Percentiles rank a stretch among this genome's conserved stretches.
phyloP scores from a whole-genome alignment of 2,888 invertebrate genomes.

The Drosophila yooni region DNA sequence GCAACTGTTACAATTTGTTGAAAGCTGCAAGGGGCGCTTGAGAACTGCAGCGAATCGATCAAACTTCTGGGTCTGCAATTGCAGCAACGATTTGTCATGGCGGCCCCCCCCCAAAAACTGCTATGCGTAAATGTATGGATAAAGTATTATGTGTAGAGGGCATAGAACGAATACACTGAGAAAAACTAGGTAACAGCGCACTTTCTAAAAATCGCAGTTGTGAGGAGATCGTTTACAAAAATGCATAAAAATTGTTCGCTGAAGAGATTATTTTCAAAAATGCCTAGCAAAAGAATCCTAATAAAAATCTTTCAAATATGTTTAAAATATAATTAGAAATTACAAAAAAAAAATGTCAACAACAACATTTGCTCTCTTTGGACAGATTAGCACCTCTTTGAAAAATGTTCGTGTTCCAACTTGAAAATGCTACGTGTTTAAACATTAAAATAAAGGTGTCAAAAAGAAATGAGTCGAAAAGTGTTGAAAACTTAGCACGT shows the following conservation, averaged over 20 bases:
- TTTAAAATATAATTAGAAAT: not conserved
- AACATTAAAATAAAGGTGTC: not conserved
- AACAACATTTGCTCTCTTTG: not conserved
- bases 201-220: not conserved
- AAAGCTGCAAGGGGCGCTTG: slow-evolving; percentile 17
- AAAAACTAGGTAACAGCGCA: not conserved
- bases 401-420: not conserved
- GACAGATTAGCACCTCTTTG: not conserved
- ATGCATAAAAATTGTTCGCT: too few species aligned
- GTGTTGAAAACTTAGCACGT: not conserved
- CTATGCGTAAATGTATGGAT: slow-evolving; percentile 18
- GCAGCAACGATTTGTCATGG: slow-evolving; percentile 53
- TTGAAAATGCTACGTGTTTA: not conserved
- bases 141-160: slow-evolving; percentile 7
- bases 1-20: slow-evolving; percentile 69
- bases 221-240: not conserved
- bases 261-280: not conserved
- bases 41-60: slow-evolving; percentile 70
- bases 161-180: not conserved
- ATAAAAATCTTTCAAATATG: not conserved
- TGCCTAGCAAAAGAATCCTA: not conserved
- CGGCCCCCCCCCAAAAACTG: slow-evolving; percentile 11
- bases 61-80: slow-evolving; percentile 56
- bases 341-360: not conserved
- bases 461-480: not conserved